Percentiles rank a stretch among this genome's conserved stretches.
Evolutionary conservation across 2,888 invertebrate species (phyloP).

Genomic region (Apamea crenata): DNA sequence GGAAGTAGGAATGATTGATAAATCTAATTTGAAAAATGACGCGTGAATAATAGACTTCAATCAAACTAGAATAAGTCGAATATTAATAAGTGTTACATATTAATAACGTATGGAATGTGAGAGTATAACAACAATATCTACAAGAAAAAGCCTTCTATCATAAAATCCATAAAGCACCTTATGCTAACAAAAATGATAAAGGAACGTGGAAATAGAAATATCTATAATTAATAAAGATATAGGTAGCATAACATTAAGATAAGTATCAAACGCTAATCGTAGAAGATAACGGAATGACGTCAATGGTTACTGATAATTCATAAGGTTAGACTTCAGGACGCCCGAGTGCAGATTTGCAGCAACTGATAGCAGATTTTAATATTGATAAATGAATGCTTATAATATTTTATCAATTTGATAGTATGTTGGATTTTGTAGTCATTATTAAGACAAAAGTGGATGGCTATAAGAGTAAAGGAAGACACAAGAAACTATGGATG

Average conservation of each 20-base stretch:
- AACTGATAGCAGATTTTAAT: constrained; percentile 39
- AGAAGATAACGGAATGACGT: constrained; percentile 64
- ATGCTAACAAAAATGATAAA: constrained; percentile 27
- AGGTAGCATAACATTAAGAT: constrained; percentile 45
- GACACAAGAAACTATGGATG: background rate
- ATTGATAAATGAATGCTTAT: constrained; percentile 31
- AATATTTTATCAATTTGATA: constrained; percentile 5
- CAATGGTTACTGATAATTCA: constrained; percentile 58
- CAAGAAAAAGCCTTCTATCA: constrained; percentile 2
- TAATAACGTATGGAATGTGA: background rate
- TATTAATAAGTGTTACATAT: background rate
- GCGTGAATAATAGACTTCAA: background rate
- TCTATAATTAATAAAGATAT: constrained; percentile 37
- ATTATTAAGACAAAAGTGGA: background rate
- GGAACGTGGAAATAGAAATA: constrained; percentile 11
- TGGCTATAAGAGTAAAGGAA: background rate
- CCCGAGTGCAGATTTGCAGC: constrained; percentile 33
- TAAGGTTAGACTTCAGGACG: constrained; percentile 63
- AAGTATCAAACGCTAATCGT: constrained; percentile 53
- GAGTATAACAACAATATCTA: background rate
- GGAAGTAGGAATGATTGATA: background rate
- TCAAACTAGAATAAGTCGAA: background rate
- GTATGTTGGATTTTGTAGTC: background rate
- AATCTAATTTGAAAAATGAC: background rate
- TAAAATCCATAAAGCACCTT: background rate